Evolutionary conservation across 2,797 vertebrate species (phyloP), one percentile per base, ranked within the genome.

Genomic region (Darevskia nairensis): DNA sequence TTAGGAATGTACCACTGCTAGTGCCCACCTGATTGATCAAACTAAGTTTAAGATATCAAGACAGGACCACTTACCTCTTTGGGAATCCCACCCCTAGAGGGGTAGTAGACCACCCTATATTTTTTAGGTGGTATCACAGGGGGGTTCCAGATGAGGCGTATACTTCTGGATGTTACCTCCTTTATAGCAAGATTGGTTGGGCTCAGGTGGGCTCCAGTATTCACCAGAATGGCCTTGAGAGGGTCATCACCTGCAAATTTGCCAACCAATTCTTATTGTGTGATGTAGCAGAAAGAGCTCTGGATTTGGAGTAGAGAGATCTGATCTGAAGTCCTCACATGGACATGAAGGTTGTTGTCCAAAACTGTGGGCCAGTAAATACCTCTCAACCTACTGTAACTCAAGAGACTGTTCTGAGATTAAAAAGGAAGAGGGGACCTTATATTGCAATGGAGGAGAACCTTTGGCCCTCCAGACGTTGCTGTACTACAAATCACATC

Each of bases 61-160:
- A 9, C 68, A 82, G 44, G 11, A 39, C 1, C 35, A 68, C 97
- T 97, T 90, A 99, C 99, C 98, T 99, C 99, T 82, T 96, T 96
- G 29, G 97, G 95, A 46, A 61, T 95, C 25, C 98, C 97, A 0
- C 98, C 97, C 92, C 97, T 98, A 0, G 97, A 97, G 3, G 98
- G 98, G 74, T 97, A 97, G 95, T 98, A 99, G 39, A 98, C 97
- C 86, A 99, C 95, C 78, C 98, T 95, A 89, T 98, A 98, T 95
- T 98, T 98, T 86, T 96, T 96, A 3, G 98, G 97, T 1, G 82
- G 84, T 15, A 95, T 95, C 0, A 84, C 59, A 7, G 98, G 98
- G 35, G 97, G 96, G 25, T 90, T 98, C 99, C 98, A 99, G 94
- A 97, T 97, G 89, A 99, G 95, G 85, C 94, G 96, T 94, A 98